phyloP scores from a whole-genome alignment of 2,888 invertebrate species.

The Pterostichus madidus region DNA sequence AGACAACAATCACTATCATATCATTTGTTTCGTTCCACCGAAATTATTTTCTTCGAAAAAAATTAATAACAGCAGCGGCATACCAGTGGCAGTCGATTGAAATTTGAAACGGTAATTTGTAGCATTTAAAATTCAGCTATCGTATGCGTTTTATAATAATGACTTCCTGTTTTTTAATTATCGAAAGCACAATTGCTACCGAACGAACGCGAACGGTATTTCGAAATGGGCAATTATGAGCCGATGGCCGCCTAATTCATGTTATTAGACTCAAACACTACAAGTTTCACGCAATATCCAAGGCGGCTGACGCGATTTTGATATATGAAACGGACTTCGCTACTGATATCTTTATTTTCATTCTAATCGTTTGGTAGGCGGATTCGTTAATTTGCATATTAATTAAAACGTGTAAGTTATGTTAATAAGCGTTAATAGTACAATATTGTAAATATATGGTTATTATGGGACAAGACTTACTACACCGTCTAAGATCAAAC shows the following conservation, averaged over 20 bases:
- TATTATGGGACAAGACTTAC: not conserved
- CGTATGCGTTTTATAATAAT: conserved; percentile 60
- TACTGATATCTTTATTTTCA: conserved; percentile 48
- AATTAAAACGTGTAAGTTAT: conserved; percentile 48
- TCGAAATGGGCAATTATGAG: conserved; percentile 63
- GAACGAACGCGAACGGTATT: conserved; percentile 52
- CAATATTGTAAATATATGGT: conserved; percentile 39
- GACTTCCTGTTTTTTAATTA: conserved; percentile 67
- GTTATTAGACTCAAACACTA: conserved; percentile 61
- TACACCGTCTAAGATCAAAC: not conserved
- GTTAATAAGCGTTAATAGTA: conserved; percentile 36
- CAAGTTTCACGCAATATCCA: conserved; percentile 46
- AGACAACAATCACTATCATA: conserved; percentile 33
- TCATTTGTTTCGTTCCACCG: conserved; percentile 53
- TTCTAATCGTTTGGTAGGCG: conserved; percentile 23
- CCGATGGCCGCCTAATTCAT: conserved; percentile 62
- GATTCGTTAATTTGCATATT: conserved; percentile 53
- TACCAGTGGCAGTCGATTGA: conserved; percentile 48
- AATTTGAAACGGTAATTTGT: conserved; percentile 65
- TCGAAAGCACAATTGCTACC: conserved; percentile 65
- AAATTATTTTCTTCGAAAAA: conserved; percentile 42
- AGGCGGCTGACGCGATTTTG: conserved; percentile 36
- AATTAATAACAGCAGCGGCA: conserved; percentile 37
- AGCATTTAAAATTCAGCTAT: conserved; percentile 64
- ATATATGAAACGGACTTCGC: conserved; percentile 40